Evolutionary conservation across 2,888 invertebrate species (phyloP), one percentile per base, ranked within the genome.

Genomic region (Zaprionus obscuricornis): DNA sequence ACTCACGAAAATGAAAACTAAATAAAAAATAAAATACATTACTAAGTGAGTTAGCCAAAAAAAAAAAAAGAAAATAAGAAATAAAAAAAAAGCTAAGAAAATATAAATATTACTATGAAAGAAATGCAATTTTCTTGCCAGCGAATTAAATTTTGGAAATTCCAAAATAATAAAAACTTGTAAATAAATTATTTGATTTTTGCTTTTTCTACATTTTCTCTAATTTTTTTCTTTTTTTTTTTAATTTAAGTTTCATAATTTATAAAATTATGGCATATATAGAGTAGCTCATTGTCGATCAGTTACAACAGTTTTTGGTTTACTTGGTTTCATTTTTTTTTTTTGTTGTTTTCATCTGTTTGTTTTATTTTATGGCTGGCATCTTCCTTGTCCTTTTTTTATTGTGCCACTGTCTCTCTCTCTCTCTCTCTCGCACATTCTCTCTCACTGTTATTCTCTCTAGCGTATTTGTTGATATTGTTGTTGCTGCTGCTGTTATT

Each of bases 1-100:
- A 45, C 56, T 56, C 63, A 59, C 55, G 42, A 65, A 22, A 85
- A 85, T 85, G 64, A 85, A 83, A 85, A 66, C 76, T 64, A 68
- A 68, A 68, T 64, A 69, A 64, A 69, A 56, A 34, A 24, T 16
- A 24, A 17, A 18, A 26, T 24, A 16, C 14, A 26, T 13, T 5
- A 26, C 10, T 27, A 16, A 20, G 10, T 14, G 24, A 8, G n/a
- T n/a, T n/a, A 20, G 22, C 7, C 6, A 52, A 42, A 39, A 40
- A 40, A 26, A 40, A 1, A 37, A 39, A 47, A 46, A 51, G 22
- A 55, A 59, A 74, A 70, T 58, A 52, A 45, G 24, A 52, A 64
- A 66, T 34, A 33, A 39, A 49, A 31, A 65, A 33, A 50, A 26
- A 57, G 33, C 47, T 34, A 17, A 13, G 45, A 17, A 49, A 51